phyloP scores from a whole-genome alignment of 2,888 invertebrate species.

The Andrena haemorrhoa region DNA sequence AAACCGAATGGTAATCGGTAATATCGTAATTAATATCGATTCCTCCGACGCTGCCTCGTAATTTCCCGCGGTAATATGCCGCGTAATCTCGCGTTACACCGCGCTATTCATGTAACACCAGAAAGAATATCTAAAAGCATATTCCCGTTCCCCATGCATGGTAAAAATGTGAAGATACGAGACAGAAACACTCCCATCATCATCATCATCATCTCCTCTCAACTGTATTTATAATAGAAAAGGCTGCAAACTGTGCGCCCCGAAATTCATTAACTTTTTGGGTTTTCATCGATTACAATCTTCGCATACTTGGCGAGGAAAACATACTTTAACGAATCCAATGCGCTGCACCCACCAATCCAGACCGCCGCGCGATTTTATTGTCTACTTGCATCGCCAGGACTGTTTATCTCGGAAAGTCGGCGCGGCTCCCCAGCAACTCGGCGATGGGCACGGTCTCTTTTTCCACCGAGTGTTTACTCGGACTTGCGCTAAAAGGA shows the following conservation, averaged over 20 bases:
- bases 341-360: not conserved
- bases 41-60: not conserved
- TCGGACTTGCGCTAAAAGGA: conserved; percentile 58
- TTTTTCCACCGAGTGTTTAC: conserved; percentile 42
- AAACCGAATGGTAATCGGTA: conserved; percentile 41
- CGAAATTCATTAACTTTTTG: no score
- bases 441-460: conserved; percentile 17
- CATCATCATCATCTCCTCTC: no score
- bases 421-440: conserved; percentile 23
- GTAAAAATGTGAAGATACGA: not conserved
- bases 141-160: no score
- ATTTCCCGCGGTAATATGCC: conserved; percentile 12
- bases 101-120: not conserved
- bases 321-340: not conserved
- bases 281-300: not conserved
- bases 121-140: no score
- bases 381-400: conserved; percentile 10
- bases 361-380: conserved; percentile 30
- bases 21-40: conserved; percentile 53
- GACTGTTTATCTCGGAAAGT: conserved; percentile 51
- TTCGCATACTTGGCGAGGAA: not conserved
- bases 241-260: no score
- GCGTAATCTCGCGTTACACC: not conserved
- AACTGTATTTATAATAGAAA: no score
- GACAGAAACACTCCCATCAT: no score